Base-by-base conservation (phyloP, 2,888 invertebrate species). In the Andrena haemorrhoa region DNA sequence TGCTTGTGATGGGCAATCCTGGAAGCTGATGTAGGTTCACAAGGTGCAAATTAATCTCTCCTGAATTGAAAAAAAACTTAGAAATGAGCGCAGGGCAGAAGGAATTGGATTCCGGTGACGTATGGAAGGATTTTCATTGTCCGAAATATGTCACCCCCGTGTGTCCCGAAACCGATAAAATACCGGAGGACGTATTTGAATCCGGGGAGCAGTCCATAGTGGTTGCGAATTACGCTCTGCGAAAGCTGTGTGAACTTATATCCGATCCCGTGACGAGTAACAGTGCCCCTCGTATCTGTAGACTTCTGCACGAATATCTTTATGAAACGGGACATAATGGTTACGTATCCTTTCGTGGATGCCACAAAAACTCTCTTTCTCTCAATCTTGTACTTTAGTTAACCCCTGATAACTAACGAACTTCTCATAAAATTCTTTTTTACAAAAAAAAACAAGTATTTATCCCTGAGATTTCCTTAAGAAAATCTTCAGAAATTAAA, bases 271-370 rank as follows among this genome's bases (percentile, higher is more conserved):
- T 87, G 35, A 89, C 84, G 3, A 83, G 72, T n/a, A 75, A 77
- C 35, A 86, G 76, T 64, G 73, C 74, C 23, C 10, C 70, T 2
- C 83, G 91, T 75, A 90, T 92, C 61, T 76, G 75, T 64, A 82
- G 85, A 66, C 83, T 92, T 31, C 63, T 93, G 0, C 60, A 83
- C 6, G 80, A 88, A 77, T 90, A 90, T 74, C 70, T 92, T 8
- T 60, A 68, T 16, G 73, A 88, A 60, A 75, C 86, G 16, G 87
- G 70, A 60, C 41, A 78, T 31, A 51, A 72, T 10, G 92, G 89
- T 82, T 92, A 87, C 56, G 93, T 93, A 93, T 92, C 92, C 92
- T 92, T 92, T 20, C 26, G 49, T 12, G 0, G 31, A 56, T 47
- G 56, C 23, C 2, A 1, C 47, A n/a, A 29, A 10, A 8, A 23